Evolutionary conservation across 2,113 vertebrate species (phyloP), one percentile per base, ranked within the genome.

Genomic region (Onychostruthus taczanowskii): DNA sequence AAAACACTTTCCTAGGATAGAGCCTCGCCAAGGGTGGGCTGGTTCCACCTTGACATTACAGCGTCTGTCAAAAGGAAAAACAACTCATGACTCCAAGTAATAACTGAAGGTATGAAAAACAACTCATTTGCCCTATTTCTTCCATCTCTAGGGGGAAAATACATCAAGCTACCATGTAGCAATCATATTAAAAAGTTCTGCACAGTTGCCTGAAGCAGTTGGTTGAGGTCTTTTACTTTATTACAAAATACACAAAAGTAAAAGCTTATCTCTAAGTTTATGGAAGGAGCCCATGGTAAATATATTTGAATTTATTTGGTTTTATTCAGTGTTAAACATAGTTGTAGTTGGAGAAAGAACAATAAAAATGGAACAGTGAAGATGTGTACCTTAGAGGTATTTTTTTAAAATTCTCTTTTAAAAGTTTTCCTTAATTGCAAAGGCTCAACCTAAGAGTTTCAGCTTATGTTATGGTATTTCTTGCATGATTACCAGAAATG

Each of bases 1-100:
- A 90, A 93, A 93, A 78, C 50, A 67, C 41, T 95, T 95, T 90
- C 47, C 78, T 73, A 49, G 26, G 50, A 46, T 73, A 80, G 18
- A 77, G 28, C 15, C 55, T 92, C 10, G 37, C 43, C 74, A 80
- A 46, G 59, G 80, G 55, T 92, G 63, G 64, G 39, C 59, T 90
- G 55, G 46, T 95, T 59, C 92, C 70, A 95, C 94, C 61, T 72
- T 93, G 90, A 79, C 85, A 77, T 93, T 94, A 93, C 47, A 70
- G 50, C 50, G 11, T 89, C 76, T 96, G 89, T 93, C 80, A 89
- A 91, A 93, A 95, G 56, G 52, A 95, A 91, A 95, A 96, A 89
- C 78, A 95, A 52, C 56, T 76, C 53, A 28, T 79, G 72, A 92
- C 89, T 93, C 39, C 24, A 72, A 87, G 93, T 87, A 88, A 69